Percentiles rank a stretch among this genome's conserved stretches.
These are phyloP conservation scores for Sphinx pinastri DNA, from an alignment of 2,888 invertebrate species.

Conservation along the genomic window DNA sequence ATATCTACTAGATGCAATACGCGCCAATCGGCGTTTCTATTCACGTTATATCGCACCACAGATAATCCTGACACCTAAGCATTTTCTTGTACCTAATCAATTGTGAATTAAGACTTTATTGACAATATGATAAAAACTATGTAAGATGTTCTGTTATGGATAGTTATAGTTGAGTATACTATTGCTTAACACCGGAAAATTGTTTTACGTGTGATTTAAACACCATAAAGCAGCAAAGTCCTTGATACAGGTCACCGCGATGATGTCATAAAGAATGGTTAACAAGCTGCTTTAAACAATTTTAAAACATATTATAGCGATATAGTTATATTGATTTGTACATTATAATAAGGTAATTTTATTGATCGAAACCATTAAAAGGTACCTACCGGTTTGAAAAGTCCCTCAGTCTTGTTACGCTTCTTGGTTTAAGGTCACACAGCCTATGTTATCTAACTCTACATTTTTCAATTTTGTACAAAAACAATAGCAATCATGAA, in stretches of 20 bases:
- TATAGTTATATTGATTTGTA: too few species aligned
- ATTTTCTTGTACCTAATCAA: background rate
- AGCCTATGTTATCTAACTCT: conserved; percentile 1
- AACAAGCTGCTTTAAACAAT: conserved; percentile 15
- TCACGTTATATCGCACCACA: background rate
- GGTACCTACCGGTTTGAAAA: background rate
- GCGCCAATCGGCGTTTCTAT: background rate
- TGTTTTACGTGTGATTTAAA: background rate
- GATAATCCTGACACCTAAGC: background rate
- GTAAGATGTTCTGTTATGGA: background rate
- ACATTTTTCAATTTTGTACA: background rate
- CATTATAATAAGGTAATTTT: too few species aligned
- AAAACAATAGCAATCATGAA: background rate
- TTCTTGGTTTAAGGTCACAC: conserved; percentile 10
- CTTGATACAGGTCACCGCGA: conserved; percentile 46
- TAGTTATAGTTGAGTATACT: background rate
- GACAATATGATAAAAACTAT: background rate
- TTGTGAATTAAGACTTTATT: background rate
- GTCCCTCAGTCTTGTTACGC: conserved; percentile 3
- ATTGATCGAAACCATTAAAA: background rate
- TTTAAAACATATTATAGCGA: background rate
- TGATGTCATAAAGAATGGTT: conserved; percentile 54
- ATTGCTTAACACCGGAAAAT: background rate
- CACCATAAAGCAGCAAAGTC: conserved; percentile 35
- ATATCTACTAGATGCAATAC: background rate